Evolutionary conservation across 2,113 vertebrate genomes (phyloP), one percentile per base, ranked within the genome.

Genomic region (Colistium nudipinnis): DNA sequence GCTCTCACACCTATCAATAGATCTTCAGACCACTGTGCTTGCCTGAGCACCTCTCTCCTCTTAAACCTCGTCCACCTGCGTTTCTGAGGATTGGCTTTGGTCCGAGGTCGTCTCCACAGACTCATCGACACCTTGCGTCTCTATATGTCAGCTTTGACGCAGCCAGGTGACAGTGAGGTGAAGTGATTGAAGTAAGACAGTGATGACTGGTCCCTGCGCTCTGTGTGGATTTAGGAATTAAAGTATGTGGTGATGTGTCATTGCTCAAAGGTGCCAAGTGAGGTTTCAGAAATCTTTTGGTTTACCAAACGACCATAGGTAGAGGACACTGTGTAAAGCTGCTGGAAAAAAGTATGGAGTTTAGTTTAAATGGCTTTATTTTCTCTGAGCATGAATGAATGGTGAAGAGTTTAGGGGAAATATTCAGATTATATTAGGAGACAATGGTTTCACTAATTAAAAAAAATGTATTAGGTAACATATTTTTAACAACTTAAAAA

Each of bases 1-100:
- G 8, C 52, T 82, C 25, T 44, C 38, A 61, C 16, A 70, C 63
- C 57, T 51, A 33, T 77, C 57, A 63, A 13, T 63, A 33, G 39
- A 47, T 73, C 25, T 25, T 43, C 55, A 57, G 8, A 28, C 52
- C 7, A n/a, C 14, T 49, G 45, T 66, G 44, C 27, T 62, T 17
- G 28, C 41, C 43, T 51, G 19, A 74, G 52, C 47, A n/a, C 54
- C 54, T 54, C 44, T 62, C 33, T 24, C 30, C 41, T 44, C 19
- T 52, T 6, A 13, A 36, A 24, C 45, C 67, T 11, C 31, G 22
- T 13, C 25, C 9, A 12, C 5, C 22, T 54, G 30, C 44, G 24
- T 28, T 57, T 59, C 9, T 11, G 6, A 49, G 39, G 20, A 65
- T 67, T 45, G 13, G 19, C 39, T 70, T 60, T 61, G 51, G 33